These are phyloP conservation scores for Erithacus rubecula DNA, from an alignment of 2,797 vertebrate species.

Conservation along the genomic window DNA sequence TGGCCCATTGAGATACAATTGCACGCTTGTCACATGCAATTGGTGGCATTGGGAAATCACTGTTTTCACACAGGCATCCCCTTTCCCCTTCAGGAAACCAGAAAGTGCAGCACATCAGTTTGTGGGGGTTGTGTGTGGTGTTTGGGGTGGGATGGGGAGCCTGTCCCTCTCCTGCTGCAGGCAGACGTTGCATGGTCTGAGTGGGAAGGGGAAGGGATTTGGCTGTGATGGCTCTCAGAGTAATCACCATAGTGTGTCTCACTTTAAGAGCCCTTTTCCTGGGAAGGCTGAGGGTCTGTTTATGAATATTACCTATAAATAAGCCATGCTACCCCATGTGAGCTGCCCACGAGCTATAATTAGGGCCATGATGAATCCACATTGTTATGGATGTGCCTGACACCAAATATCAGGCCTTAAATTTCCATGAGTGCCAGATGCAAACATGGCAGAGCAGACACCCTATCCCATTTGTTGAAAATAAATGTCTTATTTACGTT, in stretches of 20 bases:
- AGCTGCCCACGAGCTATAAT: slow-evolving; percentile 35
- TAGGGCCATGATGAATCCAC: slow-evolving; percentile 30
- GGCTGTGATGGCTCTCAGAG: background rate
- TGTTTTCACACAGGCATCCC: background rate
- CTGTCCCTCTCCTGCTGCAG: fast-evolving
- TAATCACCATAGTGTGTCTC: background rate
- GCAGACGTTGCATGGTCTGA: fast-evolving
- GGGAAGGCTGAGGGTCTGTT: background rate
- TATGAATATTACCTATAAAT: slow-evolving; percentile 51
- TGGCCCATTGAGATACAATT: slow-evolving; percentile 24
- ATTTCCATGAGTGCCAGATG: slow-evolving; percentile 7
- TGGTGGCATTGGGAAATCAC: background rate
- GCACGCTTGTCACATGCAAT: slow-evolving; percentile 8
- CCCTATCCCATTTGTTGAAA: slow-evolving; percentile 30
- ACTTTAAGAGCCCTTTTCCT: background rate
- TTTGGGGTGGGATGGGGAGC: background rate
- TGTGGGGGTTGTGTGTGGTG: background rate
- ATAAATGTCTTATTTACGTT: slow-evolving; percentile 22
- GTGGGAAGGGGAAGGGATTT: background rate
- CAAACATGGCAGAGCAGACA: background rate
- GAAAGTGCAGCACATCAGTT: background rate
- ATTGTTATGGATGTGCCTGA: background rate
- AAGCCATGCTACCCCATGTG: background rate
- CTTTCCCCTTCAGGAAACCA: background rate
- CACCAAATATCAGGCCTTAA: slow-evolving; percentile 43